Percentiles rank a stretch among this genome's conserved stretches.
phyloP scores from a whole-genome alignment of 2,888 invertebrate species.

The Scaptomyza parva region DNA sequence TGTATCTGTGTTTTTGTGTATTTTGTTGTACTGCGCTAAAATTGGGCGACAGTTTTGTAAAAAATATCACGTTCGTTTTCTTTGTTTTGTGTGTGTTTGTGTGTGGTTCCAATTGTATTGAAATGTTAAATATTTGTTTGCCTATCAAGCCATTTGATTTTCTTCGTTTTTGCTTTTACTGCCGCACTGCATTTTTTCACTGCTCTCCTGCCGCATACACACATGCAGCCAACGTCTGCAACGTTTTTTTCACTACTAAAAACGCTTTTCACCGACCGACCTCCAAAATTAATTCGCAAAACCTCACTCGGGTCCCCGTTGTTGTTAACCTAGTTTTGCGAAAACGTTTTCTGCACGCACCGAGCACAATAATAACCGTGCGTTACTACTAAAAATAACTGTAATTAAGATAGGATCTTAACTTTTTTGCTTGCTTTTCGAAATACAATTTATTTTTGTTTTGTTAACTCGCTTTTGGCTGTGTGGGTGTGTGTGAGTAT shows the following conservation, averaged over 20 bases:
- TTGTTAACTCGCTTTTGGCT: conserved; percentile 24
- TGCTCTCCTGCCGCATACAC: conserved; percentile 58
- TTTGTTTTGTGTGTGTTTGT: conserved; percentile 11
- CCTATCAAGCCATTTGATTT: conserved; percentile 72
- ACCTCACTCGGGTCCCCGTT: conserved; percentile 21
- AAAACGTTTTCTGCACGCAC: conserved; percentile 50
- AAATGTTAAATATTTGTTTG: conserved; percentile 54
- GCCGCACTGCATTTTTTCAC: conserved; percentile 72
- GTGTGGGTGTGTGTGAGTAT: background rate
- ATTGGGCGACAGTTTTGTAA: conserved; percentile 66
- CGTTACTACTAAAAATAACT: conserved; percentile 26
- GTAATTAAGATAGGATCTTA: conserved; percentile 23
- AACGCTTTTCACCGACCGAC: conserved; percentile 49
- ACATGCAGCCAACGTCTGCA: conserved; percentile 66
- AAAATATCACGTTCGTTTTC: conserved; percentile 71
- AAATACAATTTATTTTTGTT: conserved; percentile 30
- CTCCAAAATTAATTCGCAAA: conserved; percentile 46
- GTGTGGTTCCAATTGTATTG: conserved; percentile 47
- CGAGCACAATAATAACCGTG: conserved; percentile 17
- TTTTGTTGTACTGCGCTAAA: conserved; percentile 62
- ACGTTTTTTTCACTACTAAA: conserved; percentile 58
- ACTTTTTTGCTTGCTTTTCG: conserved; percentile 15
- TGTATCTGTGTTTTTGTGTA: conserved; percentile 43
- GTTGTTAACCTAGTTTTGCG: conserved; percentile 61
- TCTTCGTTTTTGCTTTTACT: conserved; percentile 53